Evolutionary conservation across 1,140 invertebrate genomes (phyloP).

Genomic region (Agrypnia vestita): DNA sequence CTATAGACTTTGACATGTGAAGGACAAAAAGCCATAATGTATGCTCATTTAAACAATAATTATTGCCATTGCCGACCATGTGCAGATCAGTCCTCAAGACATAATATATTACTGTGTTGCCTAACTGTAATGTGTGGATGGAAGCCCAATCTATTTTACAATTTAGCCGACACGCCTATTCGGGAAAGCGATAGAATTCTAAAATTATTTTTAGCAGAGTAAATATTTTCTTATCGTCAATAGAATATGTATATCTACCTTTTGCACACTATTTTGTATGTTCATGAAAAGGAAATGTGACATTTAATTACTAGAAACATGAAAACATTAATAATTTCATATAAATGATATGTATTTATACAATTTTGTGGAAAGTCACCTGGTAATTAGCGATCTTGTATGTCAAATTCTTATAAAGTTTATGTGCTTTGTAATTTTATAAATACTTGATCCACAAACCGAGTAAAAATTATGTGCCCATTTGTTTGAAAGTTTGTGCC

Average conservation of each 20-base stretch:
- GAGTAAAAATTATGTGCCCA: too few relatives aligned
- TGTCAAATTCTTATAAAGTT: not conserved
- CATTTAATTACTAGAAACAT: not conserved
- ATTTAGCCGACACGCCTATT: not conserved
- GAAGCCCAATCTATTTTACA: not conserved
- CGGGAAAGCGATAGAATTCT: slow-evolving; percentile 40
- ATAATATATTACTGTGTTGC: not conserved
- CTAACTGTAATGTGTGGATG: not conserved
- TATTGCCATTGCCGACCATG: slow-evolving; percentile 24
- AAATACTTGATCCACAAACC: too few relatives aligned
- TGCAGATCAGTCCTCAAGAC: slow-evolving; percentile 6
- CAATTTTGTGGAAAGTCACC: not conserved
- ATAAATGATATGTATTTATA: not conserved
- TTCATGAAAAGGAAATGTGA: not conserved
- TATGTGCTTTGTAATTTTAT: too few relatives aligned
- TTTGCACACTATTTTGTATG: slow-evolving; percentile 32
- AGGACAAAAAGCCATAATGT: slow-evolving; percentile 5
- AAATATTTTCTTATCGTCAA: slow-evolving; percentile 48
- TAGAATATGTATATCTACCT: slow-evolving; percentile 39
- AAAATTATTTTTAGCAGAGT: slow-evolving; percentile 48
- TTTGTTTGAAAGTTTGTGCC: too few relatives aligned
- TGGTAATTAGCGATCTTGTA: not conserved
- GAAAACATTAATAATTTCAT: not conserved
- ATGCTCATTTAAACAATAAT: slow-evolving; percentile 5
- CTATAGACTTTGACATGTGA: slow-evolving; percentile 14